Evolutionary conservation across 30 jellyfish, hydroid and myxozoan genomes (phyloP), one percentile per base, ranked within the genome.

Genomic region (Pelagia noctiluca): DNA sequence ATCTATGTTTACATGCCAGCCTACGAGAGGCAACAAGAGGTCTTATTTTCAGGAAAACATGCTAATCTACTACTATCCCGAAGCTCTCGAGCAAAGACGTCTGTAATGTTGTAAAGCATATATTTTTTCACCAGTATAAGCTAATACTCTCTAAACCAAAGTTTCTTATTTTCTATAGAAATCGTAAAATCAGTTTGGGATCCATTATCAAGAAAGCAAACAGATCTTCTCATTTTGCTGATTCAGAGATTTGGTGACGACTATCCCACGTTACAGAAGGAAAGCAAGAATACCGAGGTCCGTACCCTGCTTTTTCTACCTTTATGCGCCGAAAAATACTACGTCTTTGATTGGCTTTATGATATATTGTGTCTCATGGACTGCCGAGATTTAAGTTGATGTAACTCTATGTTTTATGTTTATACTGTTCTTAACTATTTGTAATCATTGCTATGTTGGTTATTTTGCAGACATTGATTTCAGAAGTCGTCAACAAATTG

Each of bases 281-380:
- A 88, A 24, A 95, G 99, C 86, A 89, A 83, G 30, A 78, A 74
- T 62, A 85, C 94, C 0, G 77, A 95, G 97, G 99, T 93, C n/a
- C 19, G 68, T 26, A 3, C 26, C 7, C 5, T 63, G 26, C 1
- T 3, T 3, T 23, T 23, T 1, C 12, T 2, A 1, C 31, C 31
- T 63, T 3, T 63, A n/a, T n/a, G n/a, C n/a, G n/a, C n/a, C n/a
- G n/a, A n/a, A n/a, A n/a, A n/a, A n/a, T n/a, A n/a, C n/a, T n/a
- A n/a, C n/a, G n/a, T n/a, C n/a, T n/a, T n/a, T n/a, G n/a, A n/a
- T n/a, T n/a, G n/a, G n/a, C n/a, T 42, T 42, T 42, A 8, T 5
- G 16, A 8, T 5, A 42, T 42, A 42, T 42, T 42, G 57, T 42
- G 16, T 42, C 8, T 8, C 57, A 42, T 5, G 16, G 8, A 5